Evolutionary conservation across 2,888 invertebrate genomes (phyloP).

Genomic region (Diaphora mendica): DNA sequence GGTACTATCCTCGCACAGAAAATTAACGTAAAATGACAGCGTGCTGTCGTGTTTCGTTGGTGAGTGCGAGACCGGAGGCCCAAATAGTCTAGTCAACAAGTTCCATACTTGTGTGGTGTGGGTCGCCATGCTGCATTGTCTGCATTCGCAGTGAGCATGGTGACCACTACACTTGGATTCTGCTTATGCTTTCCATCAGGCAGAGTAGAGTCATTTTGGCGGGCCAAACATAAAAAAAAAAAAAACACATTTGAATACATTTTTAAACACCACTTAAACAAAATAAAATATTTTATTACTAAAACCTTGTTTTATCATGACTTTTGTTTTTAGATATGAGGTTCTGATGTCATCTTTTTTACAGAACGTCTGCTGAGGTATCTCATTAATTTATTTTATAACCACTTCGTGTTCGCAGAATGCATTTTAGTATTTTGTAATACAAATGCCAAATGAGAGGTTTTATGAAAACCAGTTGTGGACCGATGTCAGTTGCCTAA

Average conservation of each 20-base stretch:
- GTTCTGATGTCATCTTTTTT: slow-evolving; percentile 11
- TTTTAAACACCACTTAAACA: slow-evolving; percentile 6
- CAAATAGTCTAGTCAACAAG: no score
- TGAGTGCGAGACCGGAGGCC: no score
- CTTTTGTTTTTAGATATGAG: slow-evolving; percentile 10
- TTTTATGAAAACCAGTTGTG: slow-evolving; percentile 33
- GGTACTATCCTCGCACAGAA: no score
- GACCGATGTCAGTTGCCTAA: slow-evolving; percentile 40
- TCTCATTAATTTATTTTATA: slow-evolving; percentile 8
- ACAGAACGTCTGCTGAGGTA: not conserved
- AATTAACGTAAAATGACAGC: no score
- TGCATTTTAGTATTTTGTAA: slow-evolving; percentile 30
- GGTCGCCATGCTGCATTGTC: no score
- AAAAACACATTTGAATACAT: not conserved
- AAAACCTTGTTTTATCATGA: slow-evolving; percentile 9
- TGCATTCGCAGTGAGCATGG: no score
- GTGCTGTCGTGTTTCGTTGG: no score
- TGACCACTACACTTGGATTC: no score
- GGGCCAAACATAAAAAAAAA: not conserved
- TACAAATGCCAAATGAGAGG: slow-evolving; percentile 22
- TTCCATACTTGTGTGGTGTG: no score
- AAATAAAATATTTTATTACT: slow-evolving; percentile 12
- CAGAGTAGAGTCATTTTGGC: no score
- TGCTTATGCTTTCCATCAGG: no score
- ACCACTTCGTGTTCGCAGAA: slow-evolving; percentile 5